Percentiles rank a stretch among this genome's conserved stretches.
Conservation (phyloP, 2,797 vertebrate genomes). For the Phrynocephalus forsythii region DNA sequence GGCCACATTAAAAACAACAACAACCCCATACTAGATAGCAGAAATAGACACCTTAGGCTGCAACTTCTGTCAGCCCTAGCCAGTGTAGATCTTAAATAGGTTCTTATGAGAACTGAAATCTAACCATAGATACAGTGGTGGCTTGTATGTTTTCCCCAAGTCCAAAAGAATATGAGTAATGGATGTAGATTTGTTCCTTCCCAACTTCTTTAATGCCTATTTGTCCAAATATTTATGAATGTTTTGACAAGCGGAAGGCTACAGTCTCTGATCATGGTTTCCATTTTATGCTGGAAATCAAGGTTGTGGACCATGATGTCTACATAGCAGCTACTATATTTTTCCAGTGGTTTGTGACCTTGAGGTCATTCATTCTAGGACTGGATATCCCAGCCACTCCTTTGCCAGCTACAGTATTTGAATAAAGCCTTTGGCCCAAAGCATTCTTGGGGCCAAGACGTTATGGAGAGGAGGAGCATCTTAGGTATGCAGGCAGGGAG, state of each 20-base stretch:
- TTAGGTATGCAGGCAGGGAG: no score
- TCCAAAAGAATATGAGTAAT: background rate
- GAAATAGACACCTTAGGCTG: background rate
- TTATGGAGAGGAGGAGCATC: no score
- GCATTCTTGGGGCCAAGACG: no score
- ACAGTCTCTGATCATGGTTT: background rate
- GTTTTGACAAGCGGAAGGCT: background rate
- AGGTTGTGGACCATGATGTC: background rate
- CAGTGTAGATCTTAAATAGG: background rate
- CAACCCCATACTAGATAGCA: background rate
- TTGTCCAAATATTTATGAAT: background rate
- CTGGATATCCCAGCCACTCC: no score
- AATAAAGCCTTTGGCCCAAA: no score
- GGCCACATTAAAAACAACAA: no score
- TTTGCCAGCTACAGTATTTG: no score
- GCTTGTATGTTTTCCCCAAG: background rate
- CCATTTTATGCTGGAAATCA: background rate
- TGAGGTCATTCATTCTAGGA: background rate
- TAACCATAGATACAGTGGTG: background rate
- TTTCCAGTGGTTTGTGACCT: background rate
- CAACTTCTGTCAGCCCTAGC: background rate
- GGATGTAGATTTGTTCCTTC: no score
- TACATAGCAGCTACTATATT: background rate
- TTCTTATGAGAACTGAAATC: background rate
- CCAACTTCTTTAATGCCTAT: background rate